A percentile compares a stretch with the other conserved stretches of the same genome.
phyloP scores from a whole-genome alignment of 2,797 vertebrate species.

The Hoplostethus atlanticus region DNA sequence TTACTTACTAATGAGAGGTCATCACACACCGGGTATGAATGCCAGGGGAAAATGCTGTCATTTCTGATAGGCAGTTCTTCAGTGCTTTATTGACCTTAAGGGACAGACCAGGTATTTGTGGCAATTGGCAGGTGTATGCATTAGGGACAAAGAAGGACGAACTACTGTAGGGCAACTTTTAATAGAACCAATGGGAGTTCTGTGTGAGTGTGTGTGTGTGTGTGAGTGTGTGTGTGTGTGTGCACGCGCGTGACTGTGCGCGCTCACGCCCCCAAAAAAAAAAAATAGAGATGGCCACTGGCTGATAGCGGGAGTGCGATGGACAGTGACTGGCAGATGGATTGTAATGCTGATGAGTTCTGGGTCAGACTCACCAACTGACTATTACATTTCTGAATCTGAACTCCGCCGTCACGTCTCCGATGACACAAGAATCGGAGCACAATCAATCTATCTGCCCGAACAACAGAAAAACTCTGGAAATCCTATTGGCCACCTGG shows the following conservation, averaged over 20 bases:
- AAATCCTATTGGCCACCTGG: conserved; percentile 76
- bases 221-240: not conserved
- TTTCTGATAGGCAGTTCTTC: conserved; percentile 70
- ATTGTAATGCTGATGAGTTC: conserved; percentile 65
- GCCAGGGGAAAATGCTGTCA: conserved; percentile 69
- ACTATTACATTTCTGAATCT: conserved; percentile 65
- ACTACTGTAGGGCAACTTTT: conserved; percentile 82
- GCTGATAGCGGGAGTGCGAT: conserved; percentile 41
- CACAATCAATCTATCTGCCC: conserved; percentile 53
- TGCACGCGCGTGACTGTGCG: not conserved
- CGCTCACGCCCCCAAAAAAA: not conserved
- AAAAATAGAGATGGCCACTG: conserved; percentile 38
- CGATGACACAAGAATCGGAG: conserved; percentile 49
- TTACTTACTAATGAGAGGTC: conserved; percentile 83
- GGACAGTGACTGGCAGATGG: conserved; percentile 67
- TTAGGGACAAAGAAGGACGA: conserved; percentile 69
- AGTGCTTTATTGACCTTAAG: conserved; percentile 77
- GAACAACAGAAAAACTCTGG: conserved; percentile 57
- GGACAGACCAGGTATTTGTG: conserved; percentile 66
- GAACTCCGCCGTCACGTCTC: conserved; percentile 61
- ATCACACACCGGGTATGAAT: conserved; percentile 66
- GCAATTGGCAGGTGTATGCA: conserved; percentile 75
- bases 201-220: conserved; percentile 44
- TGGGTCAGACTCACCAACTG: conserved; percentile 30
- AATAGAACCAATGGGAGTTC: conserved; percentile 80